phyloP scores from a whole-genome alignment of 2,888 invertebrate genomes.

The Dendrolimus houi region DNA sequence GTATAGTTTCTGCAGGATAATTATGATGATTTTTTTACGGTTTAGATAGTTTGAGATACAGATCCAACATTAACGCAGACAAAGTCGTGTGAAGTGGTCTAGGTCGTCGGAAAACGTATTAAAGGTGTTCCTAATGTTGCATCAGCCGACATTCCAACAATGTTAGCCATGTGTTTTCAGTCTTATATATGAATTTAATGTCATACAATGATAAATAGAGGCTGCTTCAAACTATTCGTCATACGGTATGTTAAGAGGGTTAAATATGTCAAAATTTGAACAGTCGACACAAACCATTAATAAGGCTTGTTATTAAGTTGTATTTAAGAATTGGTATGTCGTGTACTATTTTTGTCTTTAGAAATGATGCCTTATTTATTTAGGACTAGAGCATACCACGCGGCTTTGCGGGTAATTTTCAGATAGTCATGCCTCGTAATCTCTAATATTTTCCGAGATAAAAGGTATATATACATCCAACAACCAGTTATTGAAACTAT shows the following conservation, averaged over 20 bases:
- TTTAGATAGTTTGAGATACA: too few species aligned
- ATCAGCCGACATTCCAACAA: not conserved
- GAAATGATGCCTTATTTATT: too few species aligned
- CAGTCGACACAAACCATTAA: not conserved
- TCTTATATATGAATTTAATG: not conserved
- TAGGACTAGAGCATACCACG: too few species aligned
- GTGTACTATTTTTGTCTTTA: not conserved
- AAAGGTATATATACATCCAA: too few species aligned
- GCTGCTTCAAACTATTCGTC: not conserved
- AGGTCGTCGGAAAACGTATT: not conserved
- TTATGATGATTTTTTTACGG: too few species aligned
- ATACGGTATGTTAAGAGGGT: not conserved
- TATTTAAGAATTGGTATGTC: not conserved
- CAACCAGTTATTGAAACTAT: too few species aligned
- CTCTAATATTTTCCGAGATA: too few species aligned
- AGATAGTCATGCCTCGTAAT: too few species aligned
- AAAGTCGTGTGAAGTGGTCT: too few species aligned
- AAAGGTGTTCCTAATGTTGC: not conserved
- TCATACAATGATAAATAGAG: not conserved
- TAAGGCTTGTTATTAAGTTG: not conserved
- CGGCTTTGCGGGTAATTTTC: too few species aligned
- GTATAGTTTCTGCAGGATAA: too few species aligned
- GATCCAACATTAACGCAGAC: too few species aligned
- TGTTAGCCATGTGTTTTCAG: not conserved
- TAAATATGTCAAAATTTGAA: not conserved